These are phyloP conservation scores for Pseudolaguvia tuberculata DNA, from an alignment of 2,113 vertebrate genomes.

Conservation along the genomic window DNA sequence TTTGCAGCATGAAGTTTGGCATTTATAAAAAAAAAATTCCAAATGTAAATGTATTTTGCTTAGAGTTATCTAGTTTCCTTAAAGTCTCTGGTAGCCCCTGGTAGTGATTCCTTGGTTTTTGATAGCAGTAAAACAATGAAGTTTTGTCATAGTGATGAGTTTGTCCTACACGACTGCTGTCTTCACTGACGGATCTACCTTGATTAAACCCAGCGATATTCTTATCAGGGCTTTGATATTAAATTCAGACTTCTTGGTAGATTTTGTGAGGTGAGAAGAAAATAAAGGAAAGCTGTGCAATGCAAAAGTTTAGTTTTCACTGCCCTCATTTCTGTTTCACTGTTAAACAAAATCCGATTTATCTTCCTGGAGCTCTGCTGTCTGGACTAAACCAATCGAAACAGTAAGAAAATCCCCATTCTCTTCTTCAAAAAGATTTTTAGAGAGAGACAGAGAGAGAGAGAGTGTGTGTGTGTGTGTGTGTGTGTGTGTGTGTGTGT, in stretches of 20 bases:
- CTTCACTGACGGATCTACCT: background rate
- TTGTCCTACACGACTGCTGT: background rate
- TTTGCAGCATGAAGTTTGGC: too few species aligned
- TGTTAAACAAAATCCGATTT: constrained; percentile 7
- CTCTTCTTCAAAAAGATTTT: constrained; percentile 27
- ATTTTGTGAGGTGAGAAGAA: constrained; percentile 26
- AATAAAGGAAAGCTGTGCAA: constrained; percentile 30
- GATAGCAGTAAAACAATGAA: background rate
- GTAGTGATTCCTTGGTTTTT: background rate
- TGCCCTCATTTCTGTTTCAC: constrained; percentile 40
- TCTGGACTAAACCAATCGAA: constrained; percentile 1
- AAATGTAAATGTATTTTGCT: too few species aligned
- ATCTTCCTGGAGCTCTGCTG: background rate
- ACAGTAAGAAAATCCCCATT: constrained; percentile 28
- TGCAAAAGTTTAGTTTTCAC: constrained; percentile 26
- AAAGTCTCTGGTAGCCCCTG: too few species aligned
- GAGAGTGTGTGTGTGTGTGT: too few species aligned
- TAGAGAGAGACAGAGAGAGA: background rate
- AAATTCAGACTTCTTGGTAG: constrained; percentile 18
- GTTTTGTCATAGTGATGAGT: background rate
- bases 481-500: too few species aligned
- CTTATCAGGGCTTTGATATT: constrained; percentile 18
- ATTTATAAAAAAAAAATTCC: too few species aligned
- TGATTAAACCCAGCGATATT: constrained; percentile 16
- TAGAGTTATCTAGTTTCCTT: too few species aligned